Conservation (phyloP, 2,113 vertebrate genomes). For the Puma concolor region DNA sequence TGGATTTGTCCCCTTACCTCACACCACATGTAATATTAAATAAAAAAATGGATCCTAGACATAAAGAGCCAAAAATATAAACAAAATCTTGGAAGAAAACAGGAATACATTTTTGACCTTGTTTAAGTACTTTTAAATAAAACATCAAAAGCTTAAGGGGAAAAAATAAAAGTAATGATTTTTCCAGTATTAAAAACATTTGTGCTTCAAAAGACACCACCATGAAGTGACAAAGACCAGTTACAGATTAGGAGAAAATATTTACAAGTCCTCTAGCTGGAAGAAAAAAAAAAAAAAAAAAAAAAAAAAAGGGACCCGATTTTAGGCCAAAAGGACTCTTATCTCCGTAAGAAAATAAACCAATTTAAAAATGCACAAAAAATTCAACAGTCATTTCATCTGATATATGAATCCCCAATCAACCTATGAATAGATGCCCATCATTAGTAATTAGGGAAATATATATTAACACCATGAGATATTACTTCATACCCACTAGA, state of each 20-base stretch:
- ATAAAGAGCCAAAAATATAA: not conserved
- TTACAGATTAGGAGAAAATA: not conserved
- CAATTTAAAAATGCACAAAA: not conserved
- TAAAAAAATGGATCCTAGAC: not conserved
- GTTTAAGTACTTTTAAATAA: not conserved
- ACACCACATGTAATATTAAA: not conserved
- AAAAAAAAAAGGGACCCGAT: no score
- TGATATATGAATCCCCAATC: not conserved
- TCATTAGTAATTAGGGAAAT: not conserved
- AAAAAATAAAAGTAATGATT: constrained; percentile 5
- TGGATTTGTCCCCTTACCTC: not conserved
- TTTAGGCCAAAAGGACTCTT: not conserved
- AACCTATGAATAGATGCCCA: not conserved
- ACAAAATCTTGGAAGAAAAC: not conserved
- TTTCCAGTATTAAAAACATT: not conserved
- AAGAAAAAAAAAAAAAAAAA: not conserved
- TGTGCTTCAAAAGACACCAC: not conserved
- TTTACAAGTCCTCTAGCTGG: not conserved
- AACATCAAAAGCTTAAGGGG: not conserved
- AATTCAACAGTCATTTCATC: not conserved
- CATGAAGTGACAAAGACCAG: not conserved
- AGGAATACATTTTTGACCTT: not conserved
- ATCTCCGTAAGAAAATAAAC: not conserved
- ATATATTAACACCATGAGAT: constrained; percentile 18
- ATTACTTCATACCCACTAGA: not conserved